Conservation (phyloP, 2,888 invertebrate genomes). For the Monoplex corrugatus region DNA sequence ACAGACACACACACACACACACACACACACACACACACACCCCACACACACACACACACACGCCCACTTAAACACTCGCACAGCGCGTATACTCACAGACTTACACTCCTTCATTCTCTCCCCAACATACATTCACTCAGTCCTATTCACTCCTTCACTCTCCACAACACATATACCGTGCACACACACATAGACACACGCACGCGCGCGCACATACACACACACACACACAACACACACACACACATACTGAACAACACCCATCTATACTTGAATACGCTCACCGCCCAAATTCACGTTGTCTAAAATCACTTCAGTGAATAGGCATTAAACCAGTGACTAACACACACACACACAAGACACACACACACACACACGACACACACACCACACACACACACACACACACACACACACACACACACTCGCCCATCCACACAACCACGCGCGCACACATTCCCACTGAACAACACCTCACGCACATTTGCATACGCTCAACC, state of each 20-base stretch:
- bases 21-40: neutral
- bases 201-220: slow-evolving; percentile 22
- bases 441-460: no score
- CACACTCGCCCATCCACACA: no score
- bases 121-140: slow-evolving; percentile 9
- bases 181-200: slow-evolving; percentile 17
- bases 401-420: no score
- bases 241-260: neutral
- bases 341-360: no score
- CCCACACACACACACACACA: neutral
- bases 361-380: no score
- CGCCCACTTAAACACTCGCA: neutral
- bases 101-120: neutral
- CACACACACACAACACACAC: neutral
- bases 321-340: no score
- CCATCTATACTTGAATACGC: no score
- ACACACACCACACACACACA: no score
- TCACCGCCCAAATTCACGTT: no score
- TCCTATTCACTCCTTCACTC: slow-evolving; percentile 14
- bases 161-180: neutral
- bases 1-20: neutral
- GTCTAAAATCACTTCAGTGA: no score
- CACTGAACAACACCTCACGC: no score
- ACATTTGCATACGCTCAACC: no score
- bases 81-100: neutral